Evolutionary conservation across 2,888 invertebrate species (phyloP).

Genomic region (Anoncus sp.): DNA sequence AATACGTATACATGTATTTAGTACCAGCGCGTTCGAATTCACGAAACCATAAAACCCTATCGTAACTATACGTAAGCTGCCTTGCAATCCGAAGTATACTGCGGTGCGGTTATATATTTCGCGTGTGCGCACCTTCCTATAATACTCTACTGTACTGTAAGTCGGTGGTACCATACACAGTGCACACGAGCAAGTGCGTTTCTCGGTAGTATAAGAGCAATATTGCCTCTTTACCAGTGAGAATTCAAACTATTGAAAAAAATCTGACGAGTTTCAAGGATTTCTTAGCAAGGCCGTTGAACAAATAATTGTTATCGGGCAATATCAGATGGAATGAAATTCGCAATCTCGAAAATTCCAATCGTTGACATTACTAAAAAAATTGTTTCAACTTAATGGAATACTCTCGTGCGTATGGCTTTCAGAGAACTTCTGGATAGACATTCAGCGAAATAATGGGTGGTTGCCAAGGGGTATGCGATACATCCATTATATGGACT

Average conservation of each 20-base stretch:
- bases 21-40: conserved; percentile 24
- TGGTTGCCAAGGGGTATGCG: neutral
- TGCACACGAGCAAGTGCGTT: conserved; percentile 25
- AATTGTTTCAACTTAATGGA: too few species aligned
- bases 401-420: neutral
- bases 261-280: conserved; percentile 15
- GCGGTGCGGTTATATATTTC: conserved; percentile 30
- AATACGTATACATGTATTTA: conserved; percentile 16
- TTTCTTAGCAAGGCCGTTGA: neutral
- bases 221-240: conserved; percentile 23
- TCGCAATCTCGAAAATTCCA: too few species aligned
- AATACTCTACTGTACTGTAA: conserved; percentile 8
- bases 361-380: too few species aligned
- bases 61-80: conserved; percentile 56
- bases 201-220: conserved; percentile 12
- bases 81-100: conserved; percentile 29
- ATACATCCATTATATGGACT: conserved; percentile 8
- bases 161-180: conserved; percentile 8
- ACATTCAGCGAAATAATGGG: conserved; percentile 23
- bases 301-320: too few species aligned
- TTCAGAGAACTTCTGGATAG: conserved; percentile 14
- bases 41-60: conserved; percentile 56
- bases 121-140: conserved; percentile 23
- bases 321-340: too few species aligned
- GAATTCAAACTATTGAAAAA: conserved; percentile 42